These are phyloP conservation scores for Anas bernieri DNA, from an alignment of 2,797 vertebrate species.

Conservation along the genomic window DNA sequence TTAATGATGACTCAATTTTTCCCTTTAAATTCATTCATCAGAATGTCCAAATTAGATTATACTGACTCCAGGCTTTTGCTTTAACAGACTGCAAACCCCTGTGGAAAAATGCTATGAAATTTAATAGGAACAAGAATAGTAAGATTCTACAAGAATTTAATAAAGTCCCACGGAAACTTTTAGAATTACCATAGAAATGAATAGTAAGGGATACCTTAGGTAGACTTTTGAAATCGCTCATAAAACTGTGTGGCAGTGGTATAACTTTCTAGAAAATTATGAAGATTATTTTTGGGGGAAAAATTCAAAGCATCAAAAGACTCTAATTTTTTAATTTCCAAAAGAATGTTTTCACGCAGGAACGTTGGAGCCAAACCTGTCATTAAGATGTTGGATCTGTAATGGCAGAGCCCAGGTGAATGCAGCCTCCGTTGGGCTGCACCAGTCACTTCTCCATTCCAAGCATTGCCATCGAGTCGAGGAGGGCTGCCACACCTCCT, in stretches of 20 bases:
- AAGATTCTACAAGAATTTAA: slow-evolving; percentile 30
- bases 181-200: not conserved
- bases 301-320: not conserved
- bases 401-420: slow-evolving; percentile 32
- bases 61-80: slow-evolving; percentile 40
- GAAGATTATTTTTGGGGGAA: not conserved
- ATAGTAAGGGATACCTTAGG: not conserved
- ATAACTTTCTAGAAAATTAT: not conserved
- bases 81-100: slow-evolving; percentile 19
- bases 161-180: slow-evolving; percentile 36
- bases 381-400: slow-evolving; percentile 17
- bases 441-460: slow-evolving; percentile 18
- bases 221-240: not conserved
- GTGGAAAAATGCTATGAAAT: slow-evolving; percentile 45
- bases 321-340: slow-evolving; percentile 8
- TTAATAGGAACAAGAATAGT: not conserved
- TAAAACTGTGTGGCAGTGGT: not conserved
- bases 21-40: slow-evolving; percentile 52
- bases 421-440: not conserved
- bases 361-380: not conserved
- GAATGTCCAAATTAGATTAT: slow-evolving; percentile 44
- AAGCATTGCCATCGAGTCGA: not conserved
- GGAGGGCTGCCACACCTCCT: slow-evolving; percentile 8
- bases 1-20: slow-evolving; percentile 59
- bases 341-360: slow-evolving; percentile 2